phyloP scores from a whole-genome alignment of 2,888 invertebrate species.

The Dasysyrphus albostriatus region DNA sequence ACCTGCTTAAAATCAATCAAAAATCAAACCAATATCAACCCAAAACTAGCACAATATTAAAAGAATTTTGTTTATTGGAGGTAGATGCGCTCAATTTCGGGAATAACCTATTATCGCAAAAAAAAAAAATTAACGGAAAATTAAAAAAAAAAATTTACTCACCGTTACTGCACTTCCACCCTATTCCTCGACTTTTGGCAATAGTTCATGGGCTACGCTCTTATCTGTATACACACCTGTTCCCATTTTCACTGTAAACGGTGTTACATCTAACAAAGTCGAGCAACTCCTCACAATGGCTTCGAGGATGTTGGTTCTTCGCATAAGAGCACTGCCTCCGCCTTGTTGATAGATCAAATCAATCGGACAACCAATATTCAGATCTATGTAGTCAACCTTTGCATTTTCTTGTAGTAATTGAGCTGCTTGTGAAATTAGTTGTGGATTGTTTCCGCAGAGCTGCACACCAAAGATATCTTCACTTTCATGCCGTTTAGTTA shows the following conservation, averaged over 20 bases:
- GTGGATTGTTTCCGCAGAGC: constrained; percentile 96
- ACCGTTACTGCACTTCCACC: constrained; percentile 94
- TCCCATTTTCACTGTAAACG: constrained; percentile 97
- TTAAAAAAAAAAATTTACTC: constrained; percentile 76
- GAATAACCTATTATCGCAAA: too few species aligned
- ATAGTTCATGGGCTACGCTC: constrained; percentile 93
- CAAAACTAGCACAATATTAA: too few species aligned
- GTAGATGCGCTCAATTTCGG: too few species aligned
- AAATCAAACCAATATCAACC: too few species aligned
- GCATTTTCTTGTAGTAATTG: constrained; percentile 93
- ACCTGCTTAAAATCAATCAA: too few species aligned
- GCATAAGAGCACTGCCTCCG: constrained; percentile 83
- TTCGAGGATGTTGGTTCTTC: constrained; percentile 87
- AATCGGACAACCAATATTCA: constrained; percentile 99
- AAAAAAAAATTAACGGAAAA: too few species aligned
- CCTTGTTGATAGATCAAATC: constrained; percentile 94
- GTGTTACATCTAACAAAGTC: constrained; percentile 87
- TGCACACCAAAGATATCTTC: constrained; percentile 89
- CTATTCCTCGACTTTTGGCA: constrained; percentile 92
- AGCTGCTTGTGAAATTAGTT: constrained; percentile 93
- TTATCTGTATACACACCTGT: constrained; percentile 95
- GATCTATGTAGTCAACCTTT: constrained; percentile 96
- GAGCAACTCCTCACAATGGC: constrained; percentile 89
- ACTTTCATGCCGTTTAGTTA: constrained; percentile 93
- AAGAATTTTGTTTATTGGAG: too few species aligned